Conservation (phyloP, 2,113 vertebrate species). For the Pholis gunnellus region DNA sequence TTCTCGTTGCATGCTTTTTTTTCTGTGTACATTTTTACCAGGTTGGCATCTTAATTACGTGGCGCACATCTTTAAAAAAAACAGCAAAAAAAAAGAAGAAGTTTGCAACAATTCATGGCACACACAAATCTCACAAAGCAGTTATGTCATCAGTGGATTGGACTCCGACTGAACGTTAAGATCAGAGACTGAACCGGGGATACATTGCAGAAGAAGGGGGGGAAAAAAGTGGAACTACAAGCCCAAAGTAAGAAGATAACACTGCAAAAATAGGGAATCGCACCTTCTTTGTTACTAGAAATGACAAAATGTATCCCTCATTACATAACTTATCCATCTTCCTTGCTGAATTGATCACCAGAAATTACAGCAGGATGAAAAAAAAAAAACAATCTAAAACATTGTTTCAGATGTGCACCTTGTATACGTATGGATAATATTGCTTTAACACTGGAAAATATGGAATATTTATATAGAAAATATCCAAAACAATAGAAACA, state of each 20-base stretch:
- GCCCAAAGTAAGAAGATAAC: not conserved
- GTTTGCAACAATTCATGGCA: slow-evolving; percentile 13
- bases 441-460: slow-evolving; percentile 82
- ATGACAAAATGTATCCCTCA: slow-evolving; percentile 17
- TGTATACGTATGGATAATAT: slow-evolving; percentile 76
- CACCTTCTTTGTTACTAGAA: slow-evolving; percentile 13
- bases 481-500: slow-evolving; percentile 82
- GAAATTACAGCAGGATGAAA: slow-evolving; percentile 28
- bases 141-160: slow-evolving; percentile 5
- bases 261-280: slow-evolving; percentile 17
- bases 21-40: not conserved
- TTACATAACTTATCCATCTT: slow-evolving; percentile 29
- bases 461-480: slow-evolving; percentile 77
- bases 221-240: not conserved
- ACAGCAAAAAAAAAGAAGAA: not conserved
- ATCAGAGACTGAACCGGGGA: slow-evolving; percentile 9
- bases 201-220: not conserved
- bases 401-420: slow-evolving; percentile 48
- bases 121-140: slow-evolving; percentile 5
- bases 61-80: not conserved
- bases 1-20: not conserved
- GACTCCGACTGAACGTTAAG: not conserved
- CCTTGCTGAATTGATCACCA: slow-evolving; percentile 17
- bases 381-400: slow-evolving; percentile 33
- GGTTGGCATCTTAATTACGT: slow-evolving; percentile 16